phyloP scores from a whole-genome alignment of 1,140 invertebrate species.

The Zaprionus kolodkinae region DNA sequence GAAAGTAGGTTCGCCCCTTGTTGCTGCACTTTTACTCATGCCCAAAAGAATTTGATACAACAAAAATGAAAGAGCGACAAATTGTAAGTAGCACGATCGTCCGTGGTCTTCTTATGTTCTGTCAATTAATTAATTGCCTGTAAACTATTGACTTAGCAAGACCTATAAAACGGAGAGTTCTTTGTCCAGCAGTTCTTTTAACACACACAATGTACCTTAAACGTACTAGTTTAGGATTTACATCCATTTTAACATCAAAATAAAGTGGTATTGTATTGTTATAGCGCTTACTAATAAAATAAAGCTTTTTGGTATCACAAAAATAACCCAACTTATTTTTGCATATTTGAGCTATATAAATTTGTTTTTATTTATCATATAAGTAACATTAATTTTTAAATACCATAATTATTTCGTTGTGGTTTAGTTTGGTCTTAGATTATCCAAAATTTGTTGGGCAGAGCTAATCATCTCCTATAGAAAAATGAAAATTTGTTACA shows the following conservation, averaged over 20 bases:
- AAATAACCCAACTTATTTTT: no score
- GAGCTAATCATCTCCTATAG: constrained; percentile 61
- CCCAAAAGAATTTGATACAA: background rate
- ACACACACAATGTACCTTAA: background rate
- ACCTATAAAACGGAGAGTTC: background rate
- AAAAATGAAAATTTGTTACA: background rate
- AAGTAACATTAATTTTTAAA: background rate
- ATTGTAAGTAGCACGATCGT: background rate
- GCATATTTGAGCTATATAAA: background rate
- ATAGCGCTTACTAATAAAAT: background rate
- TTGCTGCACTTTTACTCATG: background rate
- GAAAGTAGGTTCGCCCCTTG: background rate
- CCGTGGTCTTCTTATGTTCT: background rate
- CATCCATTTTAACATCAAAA: background rate
- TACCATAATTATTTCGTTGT: no score
- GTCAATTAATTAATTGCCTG: background rate
- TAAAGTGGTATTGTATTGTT: background rate
- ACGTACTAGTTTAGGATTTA: background rate
- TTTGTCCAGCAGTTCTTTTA: background rate
- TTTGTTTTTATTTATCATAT: background rate
- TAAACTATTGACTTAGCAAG: background rate
- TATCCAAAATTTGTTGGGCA: constrained; percentile 55
- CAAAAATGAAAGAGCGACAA: background rate
- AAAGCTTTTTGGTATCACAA: no score
- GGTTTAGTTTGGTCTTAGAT: constrained; percentile 27